Base-by-base conservation (phyloP, 2,888 invertebrate species). In the Opisthograptis luteolata region DNA sequence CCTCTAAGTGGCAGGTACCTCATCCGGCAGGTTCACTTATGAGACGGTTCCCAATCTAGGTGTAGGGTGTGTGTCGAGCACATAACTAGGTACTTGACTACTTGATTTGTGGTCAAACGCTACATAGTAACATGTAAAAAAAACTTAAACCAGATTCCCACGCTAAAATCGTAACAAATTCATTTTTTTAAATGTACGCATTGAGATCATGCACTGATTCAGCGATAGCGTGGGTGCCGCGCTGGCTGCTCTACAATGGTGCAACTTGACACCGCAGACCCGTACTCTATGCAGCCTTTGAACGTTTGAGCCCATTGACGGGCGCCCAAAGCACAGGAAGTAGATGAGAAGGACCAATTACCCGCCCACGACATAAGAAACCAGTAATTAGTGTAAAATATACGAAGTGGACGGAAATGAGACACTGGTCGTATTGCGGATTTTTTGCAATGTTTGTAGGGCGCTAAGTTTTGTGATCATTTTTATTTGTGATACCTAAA, bases 371-470 rank as follows among this genome's bases (percentile, higher is more conserved):
- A 76, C 68, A 90, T 79, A 66, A 70, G 87, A 89, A 87, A 87
- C 89, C 88, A 61, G 84, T 78, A 89, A 90, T 89, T 90, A 89
- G 80, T 80, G 88, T 84, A 84, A 85, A 80, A 78, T 82, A 88
- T 82, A 75, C 73, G 72, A 73, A 70, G 56, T 68, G 70, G 77
- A 66, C 85, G 87, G 87, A 88, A 85, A 76, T 73, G 72, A 63
- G 55, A 60, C 59, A 46, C 55, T 41, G 56, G 51, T 60, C 48
- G 22, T 41, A 48, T 60, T 55, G 55, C 54, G 15, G 39, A 56
- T 55, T 32, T n/a, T 60, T 55, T 28, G 49, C 39, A 43, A 32
- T 39, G 7, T 37, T 40, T 49, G 14, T 39, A 15, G 12, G 8
- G 13, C 8, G 10, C 7, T 10, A 24, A 36, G 14, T 35, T 28